Base-by-base conservation (phyloP, 2,888 invertebrate genomes). In the Chymomyza procnemis region DNA sequence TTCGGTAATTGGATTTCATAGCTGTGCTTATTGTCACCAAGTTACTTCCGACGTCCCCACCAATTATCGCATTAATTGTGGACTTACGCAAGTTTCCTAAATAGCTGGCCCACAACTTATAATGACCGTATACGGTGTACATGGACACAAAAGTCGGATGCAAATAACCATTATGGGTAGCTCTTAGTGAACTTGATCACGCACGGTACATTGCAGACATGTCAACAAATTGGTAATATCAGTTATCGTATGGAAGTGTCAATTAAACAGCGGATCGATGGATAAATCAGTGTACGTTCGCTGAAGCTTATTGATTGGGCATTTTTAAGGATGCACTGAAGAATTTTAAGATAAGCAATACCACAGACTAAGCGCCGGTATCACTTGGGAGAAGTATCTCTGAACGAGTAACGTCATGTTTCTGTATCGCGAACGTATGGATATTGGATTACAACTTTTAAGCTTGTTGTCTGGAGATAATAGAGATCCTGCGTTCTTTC, bases 1-100 rank as follows among this genome's bases (percentile, higher is more conserved):
- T 61, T 58, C 71, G 74, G 55, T 85, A 87, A 83, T 87, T 85
- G 76, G 85, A 87, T 83, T 87, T 75, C 60, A 57, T 64, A 69
- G 77, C 34, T 41, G 34, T 41, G 3, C 3, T 66, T 67, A 61
- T 48, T 60, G 64, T 65, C 61, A 69, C 30, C 14, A 21, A 18
- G 19, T 41, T 58, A 74, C 87, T 87, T 79, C 82, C 87, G 78
- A 50, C 47, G 50, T 14, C 50, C 47, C 16, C 50, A 50, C 4
- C 50, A 50, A n/a, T 50, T 50, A 19, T 41, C 34, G 34, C 6
- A 41, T 41, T 41, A 41, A 12, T 50, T 50, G 18, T 16, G 21
- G 14, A 21, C 54, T 54, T 54, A 54, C 54, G 54, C 54, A 54
- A 54, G 50, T 16, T 50, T 18, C 19, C 50, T 50, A 50, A 41